Evolutionary conservation across 2,888 invertebrate genomes (phyloP), one percentile per base, ranked within the genome.

Genomic region (Ceratothoa steindachneri): DNA sequence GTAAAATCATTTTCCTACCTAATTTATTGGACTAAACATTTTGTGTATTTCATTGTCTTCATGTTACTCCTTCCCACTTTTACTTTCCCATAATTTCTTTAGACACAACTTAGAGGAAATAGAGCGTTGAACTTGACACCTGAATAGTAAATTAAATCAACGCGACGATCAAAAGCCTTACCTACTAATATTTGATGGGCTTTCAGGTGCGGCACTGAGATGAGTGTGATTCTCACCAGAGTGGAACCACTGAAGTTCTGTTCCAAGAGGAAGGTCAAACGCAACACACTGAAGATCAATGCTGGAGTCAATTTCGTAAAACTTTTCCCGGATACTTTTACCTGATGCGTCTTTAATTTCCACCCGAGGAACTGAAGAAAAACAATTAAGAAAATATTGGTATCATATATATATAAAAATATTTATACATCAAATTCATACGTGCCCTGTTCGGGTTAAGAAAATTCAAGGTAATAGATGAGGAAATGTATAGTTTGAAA

Each of bases 281-380:
- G 92, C 90, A 81, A 91, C 88, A 83, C 93, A 93, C 81, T 91
- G 89, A 74, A 93, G 86, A 84, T 92, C 92, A 82, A 92, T 91
- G 81, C 92, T 91, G 81, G 91, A 91, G 29, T 92, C 92, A 81
- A 90, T 89, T 84, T 92, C 91, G 87, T 92, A 92, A 84, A 91
- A 91, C 85, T 91, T 92, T 85, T 92, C 91, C 79, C 89, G 89
- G 0, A 91, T 89, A 41, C 89, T 88, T 51, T 89, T 88, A 19
- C 92, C 92, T 81, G 91, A 88, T 82, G 91, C 91, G 83, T 92
- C 93, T 68, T 91, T 88, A 81, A 93, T 92, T 83, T 91, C 90
- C 82, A 92, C 90, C 83, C 89, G 90, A 82, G 93, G 92, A 83
- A 92, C 93, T 93, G 88, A 66, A 85, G 30, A 52, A 4, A 3